Conservation (phyloP, 2,113 vertebrate genomes). For the Tinamus guttatus region DNA sequence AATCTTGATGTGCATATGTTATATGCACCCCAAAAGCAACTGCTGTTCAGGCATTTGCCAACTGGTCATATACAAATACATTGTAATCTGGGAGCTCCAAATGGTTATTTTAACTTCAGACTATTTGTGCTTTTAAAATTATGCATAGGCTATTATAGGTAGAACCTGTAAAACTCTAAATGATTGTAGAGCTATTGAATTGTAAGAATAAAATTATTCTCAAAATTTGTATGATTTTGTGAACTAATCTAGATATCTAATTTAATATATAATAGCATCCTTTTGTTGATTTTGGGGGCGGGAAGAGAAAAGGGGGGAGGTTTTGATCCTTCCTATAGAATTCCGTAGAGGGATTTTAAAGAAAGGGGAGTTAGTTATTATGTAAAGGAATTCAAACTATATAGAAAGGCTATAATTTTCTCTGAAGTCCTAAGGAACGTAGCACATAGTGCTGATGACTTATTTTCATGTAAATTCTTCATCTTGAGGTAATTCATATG, state of each 20-base stretch:
- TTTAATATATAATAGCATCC: not conserved
- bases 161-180: not conserved
- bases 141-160: not conserved
- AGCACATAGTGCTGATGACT: conserved; percentile 61
- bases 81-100: not conserved
- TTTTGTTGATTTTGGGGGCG: not conserved
- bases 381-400: conserved; percentile 5
- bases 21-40: not conserved
- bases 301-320: not conserved
- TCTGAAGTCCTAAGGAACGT: conserved; percentile 49
- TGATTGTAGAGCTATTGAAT: not conserved
- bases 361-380: not conserved
- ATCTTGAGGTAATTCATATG: conserved; percentile 57
- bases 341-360: conserved; percentile 11
- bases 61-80: not conserved
- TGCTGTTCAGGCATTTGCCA: not conserved
- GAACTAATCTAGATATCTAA: not conserved
- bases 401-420: conserved; percentile 57
- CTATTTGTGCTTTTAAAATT: not conserved
- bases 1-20: not conserved
- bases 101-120: not conserved
- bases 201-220: not conserved
- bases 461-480: conserved; percentile 73
- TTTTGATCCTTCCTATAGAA: conserved; percentile 9
- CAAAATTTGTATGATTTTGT: not conserved